Evolutionary conservation across 2,797 vertebrate genomes (phyloP).

Genomic region (Allobates femoralis): DNA sequence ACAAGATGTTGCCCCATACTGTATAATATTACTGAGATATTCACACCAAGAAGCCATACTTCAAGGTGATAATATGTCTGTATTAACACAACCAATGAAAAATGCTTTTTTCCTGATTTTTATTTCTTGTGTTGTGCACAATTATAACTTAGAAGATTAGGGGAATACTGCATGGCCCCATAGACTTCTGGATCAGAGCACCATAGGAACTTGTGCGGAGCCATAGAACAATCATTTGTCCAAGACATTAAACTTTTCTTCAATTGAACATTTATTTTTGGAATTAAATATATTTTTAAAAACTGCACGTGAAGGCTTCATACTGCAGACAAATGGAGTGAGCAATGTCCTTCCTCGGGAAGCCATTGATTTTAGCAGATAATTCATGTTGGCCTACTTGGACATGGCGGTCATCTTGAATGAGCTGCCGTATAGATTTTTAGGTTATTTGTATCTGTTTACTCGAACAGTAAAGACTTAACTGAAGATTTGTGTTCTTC

Average conservation of each 20-base stretch:
- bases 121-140: too few relatives aligned
- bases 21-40: too few relatives aligned
- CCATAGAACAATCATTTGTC: background rate
- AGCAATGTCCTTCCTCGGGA: constrained; percentile 4
- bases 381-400: constrained; percentile 25
- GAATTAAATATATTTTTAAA: background rate
- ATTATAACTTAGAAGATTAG: too few relatives aligned
- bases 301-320: background rate
- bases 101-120: too few relatives aligned
- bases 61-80: too few relatives aligned
- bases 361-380: constrained; percentile 45
- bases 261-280: background rate
- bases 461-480: constrained; percentile 42
- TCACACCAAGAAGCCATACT: too few relatives aligned
- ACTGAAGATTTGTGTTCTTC: constrained; percentile 45
- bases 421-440: constrained; percentile 53
- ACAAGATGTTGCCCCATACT: too few relatives aligned
- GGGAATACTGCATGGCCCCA: background rate
- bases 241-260: background rate
- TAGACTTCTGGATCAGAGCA: background rate
- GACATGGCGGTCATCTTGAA: constrained; percentile 19
- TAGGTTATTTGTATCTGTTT: constrained; percentile 28
- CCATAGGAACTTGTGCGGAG: background rate
- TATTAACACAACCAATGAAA: too few relatives aligned
- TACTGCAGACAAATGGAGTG: background rate